These are phyloP conservation scores for Martes martes DNA, from an alignment of 2,113 vertebrate species.

Conservation along the genomic window DNA sequence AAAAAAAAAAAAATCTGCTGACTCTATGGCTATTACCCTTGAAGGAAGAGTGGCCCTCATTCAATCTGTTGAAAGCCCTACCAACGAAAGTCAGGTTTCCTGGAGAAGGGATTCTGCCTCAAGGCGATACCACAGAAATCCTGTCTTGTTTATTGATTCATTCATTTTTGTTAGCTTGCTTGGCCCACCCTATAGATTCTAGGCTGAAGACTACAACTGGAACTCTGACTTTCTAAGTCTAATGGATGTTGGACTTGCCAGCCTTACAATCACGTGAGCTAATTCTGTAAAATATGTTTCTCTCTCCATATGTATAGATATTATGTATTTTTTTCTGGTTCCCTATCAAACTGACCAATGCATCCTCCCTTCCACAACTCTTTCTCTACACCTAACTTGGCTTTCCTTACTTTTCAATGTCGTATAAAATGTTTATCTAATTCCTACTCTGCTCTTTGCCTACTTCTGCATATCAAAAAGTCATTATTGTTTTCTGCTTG, in stretches of 20 bases:
- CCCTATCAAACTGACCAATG: background rate
- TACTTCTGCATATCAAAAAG: background rate
- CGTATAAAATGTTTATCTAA: background rate
- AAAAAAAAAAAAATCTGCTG: background rate
- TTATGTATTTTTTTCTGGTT: background rate
- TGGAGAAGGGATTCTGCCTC: background rate
- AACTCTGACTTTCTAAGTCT: background rate
- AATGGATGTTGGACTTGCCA: background rate
- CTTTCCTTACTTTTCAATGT: background rate
- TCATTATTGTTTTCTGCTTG: background rate
- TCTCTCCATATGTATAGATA: background rate
- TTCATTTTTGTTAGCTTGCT: background rate
- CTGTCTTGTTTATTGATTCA: background rate
- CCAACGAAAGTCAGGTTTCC: background rate
- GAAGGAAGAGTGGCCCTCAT: background rate
- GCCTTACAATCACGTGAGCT: background rate
- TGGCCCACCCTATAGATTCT: background rate
- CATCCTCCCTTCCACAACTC: background rate
- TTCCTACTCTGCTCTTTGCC: background rate
- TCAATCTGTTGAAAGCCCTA: background rate
- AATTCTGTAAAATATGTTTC: background rate
- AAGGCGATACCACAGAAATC: background rate
- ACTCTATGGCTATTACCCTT: background rate
- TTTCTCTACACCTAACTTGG: background rate
- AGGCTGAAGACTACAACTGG: background rate